Percentiles rank a stretch among this genome's conserved stretches.
These are phyloP conservation scores for Drosophila pseudotakahashii DNA, from an alignment of 2,888 invertebrate genomes.

Conservation along the genomic window DNA sequence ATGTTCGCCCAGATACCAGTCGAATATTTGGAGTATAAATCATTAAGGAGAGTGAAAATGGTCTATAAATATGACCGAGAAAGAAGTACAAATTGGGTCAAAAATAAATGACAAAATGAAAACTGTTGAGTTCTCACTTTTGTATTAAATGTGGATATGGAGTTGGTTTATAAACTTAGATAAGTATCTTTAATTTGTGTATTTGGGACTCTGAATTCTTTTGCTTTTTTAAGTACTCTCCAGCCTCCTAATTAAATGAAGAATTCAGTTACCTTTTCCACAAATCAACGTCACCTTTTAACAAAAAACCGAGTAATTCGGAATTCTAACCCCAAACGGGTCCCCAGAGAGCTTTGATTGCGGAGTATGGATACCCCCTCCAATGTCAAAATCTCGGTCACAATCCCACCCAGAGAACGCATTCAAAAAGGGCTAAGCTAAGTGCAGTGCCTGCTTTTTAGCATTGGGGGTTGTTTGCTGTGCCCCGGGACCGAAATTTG, in stretches of 20 bases:
- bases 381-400: constrained; percentile 44
- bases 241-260: constrained; percentile 23
- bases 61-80: constrained; percentile 29
- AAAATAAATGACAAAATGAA: not conserved
- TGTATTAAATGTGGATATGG: too few species aligned
- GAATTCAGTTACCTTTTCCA: constrained; percentile 26
- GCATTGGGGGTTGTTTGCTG: constrained; percentile 59
- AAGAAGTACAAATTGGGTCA: not conserved
- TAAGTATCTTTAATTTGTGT: too few species aligned
- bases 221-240: not conserved
- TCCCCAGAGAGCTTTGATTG: constrained; percentile 27
- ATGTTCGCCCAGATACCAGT: constrained; percentile 28
- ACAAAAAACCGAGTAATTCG: not conserved
- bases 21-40: constrained; percentile 43
- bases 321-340: constrained; percentile 29
- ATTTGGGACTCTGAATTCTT: too few species aligned
- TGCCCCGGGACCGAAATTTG: constrained; percentile 58
- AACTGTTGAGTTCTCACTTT: too few species aligned
- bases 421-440: constrained; percentile 56
- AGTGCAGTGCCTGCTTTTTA: constrained; percentile 56
- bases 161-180: too few species aligned
- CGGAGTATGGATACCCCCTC: constrained; percentile 9
- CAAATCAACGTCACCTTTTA: constrained; percentile 18
- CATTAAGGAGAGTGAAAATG: constrained; percentile 21
- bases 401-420: constrained; percentile 22